Evolutionary conservation across 1,140 invertebrate species (phyloP).

Genomic region (Halyomorpha halys): DNA sequence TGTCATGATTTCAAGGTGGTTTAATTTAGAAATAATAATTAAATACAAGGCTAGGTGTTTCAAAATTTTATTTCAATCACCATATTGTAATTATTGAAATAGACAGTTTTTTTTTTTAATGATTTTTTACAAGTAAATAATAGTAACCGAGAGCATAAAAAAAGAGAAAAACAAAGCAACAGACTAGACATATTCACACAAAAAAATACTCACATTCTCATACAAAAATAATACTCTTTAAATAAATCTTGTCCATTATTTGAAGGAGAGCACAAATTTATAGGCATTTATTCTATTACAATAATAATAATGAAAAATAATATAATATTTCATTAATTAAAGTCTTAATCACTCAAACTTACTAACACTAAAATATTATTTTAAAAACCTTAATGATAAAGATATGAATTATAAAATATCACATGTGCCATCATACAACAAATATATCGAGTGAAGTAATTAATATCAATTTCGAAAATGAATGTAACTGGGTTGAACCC

Average conservation of each 20-base stretch:
- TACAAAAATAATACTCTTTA: conserved; percentile 12
- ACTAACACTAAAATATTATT: background rate
- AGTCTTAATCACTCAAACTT: conserved; percentile 8
- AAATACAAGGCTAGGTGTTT: background rate
- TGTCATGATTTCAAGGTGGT: too few species aligned
- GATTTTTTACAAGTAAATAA: background rate
- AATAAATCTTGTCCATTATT: conserved; percentile 7
- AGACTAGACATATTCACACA: conserved; percentile 9
- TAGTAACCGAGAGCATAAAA: conserved; percentile 10
- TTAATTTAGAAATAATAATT: too few species aligned
- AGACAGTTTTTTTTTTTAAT: background rate
- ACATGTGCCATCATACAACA: conserved; percentile 4
- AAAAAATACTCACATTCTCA: conserved; percentile 9
- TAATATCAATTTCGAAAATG: background rate
- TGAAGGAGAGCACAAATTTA: too few species aligned
- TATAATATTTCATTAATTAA: background rate
- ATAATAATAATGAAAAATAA: too few species aligned
- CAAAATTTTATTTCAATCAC: conserved; percentile 11
- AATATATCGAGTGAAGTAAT: background rate
- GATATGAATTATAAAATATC: conserved; percentile 9
- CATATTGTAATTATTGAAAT: conserved; percentile 4
- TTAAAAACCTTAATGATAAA: conserved; percentile 4
- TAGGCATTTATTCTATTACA: too few species aligned
- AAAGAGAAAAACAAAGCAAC: conserved; percentile 3
- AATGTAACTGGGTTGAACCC: conserved; percentile 1